phyloP scores from a whole-genome alignment of 1,140 invertebrate genomes.

The Heliconius nattereri region DNA sequence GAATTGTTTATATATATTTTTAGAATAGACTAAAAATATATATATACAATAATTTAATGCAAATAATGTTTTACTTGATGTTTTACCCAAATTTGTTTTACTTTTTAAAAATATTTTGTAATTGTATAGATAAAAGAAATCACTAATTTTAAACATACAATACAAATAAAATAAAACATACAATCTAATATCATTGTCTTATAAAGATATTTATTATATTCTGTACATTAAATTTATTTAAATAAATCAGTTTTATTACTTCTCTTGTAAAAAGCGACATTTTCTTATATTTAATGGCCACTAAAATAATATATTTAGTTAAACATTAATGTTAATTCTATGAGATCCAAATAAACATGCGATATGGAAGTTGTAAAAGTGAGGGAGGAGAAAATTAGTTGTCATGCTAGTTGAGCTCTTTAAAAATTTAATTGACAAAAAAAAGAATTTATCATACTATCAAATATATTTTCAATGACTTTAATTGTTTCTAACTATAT shows the following conservation, averaged over 20 bases:
- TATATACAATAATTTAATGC: too few species aligned
- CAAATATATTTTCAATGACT: not conserved
- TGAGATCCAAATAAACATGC: slow-evolving; percentile 27
- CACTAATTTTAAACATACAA: not conserved
- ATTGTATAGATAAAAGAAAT: not conserved
- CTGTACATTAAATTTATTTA: too few species aligned
- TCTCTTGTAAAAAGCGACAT: too few species aligned
- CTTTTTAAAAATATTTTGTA: not conserved
- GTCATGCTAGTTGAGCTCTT: not conserved
- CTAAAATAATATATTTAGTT: too few species aligned
- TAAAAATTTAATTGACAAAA: not conserved
- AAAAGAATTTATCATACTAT: not conserved
- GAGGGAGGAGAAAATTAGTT: not conserved
- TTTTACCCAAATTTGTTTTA: too few species aligned
- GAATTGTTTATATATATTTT: too few species aligned
- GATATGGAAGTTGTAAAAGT: not conserved
- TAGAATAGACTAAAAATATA: too few species aligned
- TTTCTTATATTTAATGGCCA: too few species aligned
- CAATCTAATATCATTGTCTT: too few species aligned
- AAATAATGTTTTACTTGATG: too few species aligned
- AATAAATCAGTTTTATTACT: too few species aligned
- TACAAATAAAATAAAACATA: not conserved
- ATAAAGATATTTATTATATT: too few species aligned
- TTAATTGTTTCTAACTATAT: not conserved
- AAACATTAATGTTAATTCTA: slow-evolving; percentile 5